Conservation (phyloP, 2,113 vertebrate species). For the Canis aureus region DNA sequence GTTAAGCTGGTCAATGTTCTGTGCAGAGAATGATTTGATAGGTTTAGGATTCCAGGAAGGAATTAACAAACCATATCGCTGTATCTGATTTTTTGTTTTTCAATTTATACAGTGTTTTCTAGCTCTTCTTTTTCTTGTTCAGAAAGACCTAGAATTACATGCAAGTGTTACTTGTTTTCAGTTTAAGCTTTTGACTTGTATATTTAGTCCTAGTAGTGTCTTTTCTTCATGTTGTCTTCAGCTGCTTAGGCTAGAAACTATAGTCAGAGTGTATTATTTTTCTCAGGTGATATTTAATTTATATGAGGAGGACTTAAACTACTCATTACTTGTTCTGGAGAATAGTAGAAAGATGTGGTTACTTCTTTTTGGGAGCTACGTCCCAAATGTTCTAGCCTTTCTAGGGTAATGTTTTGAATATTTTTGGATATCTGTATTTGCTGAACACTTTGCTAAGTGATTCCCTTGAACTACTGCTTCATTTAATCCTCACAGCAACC, state of each 20-base stretch:
- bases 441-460: background rate
- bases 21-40: background rate
- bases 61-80: background rate
- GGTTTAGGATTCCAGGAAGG: background rate
- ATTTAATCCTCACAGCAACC: background rate
- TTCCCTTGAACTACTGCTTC: background rate
- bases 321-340: constrained; percentile 12
- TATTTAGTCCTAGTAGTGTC: background rate
- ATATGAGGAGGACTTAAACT: background rate
- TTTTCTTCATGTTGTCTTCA: background rate
- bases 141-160: constrained; percentile 57
- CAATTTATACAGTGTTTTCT: background rate
- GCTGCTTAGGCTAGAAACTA: background rate
- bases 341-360: constrained; percentile 24
- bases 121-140: background rate
- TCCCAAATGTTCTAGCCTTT: background rate
- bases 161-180: constrained; percentile 45
- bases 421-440: background rate
- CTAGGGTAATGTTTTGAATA: background rate
- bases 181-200: background rate
- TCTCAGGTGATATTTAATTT: constrained; percentile 26
- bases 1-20: background rate
- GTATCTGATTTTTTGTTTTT: background rate
- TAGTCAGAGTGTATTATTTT: constrained; percentile 19
- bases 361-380: background rate